Evolutionary conservation across 2,113 vertebrate species (phyloP), one percentile per base, ranked within the genome.

Genomic region (Ceyx melanurus): DNA sequence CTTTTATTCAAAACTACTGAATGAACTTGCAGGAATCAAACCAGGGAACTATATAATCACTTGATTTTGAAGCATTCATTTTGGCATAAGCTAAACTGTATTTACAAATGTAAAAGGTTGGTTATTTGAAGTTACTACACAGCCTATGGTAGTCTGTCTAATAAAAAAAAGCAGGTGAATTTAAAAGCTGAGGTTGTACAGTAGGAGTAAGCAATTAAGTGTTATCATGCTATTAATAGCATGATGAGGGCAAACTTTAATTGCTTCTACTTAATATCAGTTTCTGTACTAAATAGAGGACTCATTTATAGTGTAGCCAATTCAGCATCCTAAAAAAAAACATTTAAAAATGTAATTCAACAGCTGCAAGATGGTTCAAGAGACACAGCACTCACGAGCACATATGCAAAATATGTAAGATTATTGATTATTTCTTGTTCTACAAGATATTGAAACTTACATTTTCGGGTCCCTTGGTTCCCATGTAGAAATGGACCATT

Each of bases 401-500:
- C 3, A 7, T 11, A 28, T 1, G 8, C 5, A 20, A 73, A 82
- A 15, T 3, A 57, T 2, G 20, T 45, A 92, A 42, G 26, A 25
- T 15, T 7, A 28, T 6, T 5, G 26, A 25, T 15, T 7, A 28
- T 6, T 5, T 75, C 37, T 50, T 1, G 1, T 57, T 25, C 25
- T 7, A 43, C 16, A 50, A 58, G 40, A 22, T 29, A 43, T 10
- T 80, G 54, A 1, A 75, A 98, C 99, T 98, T 93, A 99, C 99
- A 50, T 99, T 99, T 97, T 99, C 99, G 42, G 99, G 99, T 33
- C 99, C 99, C 98, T 99, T 99, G 77, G 99, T 99, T 95, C 99
- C 99, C 99, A 99, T 99, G 97, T 99, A 99, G 98, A 99, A 99
- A 95, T 99, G 99, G 51, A 99, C 99, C 99, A 99, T 99, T 50